Conservation (phyloP, 2,888 invertebrate species). For the Amphipoea lucens region DNA sequence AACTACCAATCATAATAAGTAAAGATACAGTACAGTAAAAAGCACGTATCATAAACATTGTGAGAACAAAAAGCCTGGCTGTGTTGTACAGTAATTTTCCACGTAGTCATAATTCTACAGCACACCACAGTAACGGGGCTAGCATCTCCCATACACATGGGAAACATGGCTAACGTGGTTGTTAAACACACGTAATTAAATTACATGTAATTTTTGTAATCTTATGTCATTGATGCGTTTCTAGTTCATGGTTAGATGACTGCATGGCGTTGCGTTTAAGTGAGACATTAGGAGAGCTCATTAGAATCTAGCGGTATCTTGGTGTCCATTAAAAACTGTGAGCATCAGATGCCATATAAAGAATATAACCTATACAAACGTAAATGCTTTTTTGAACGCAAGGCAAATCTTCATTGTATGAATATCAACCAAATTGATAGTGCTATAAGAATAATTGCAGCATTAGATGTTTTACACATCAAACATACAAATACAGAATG, state of each 20-base stretch:
- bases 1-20: constrained; percentile 47
- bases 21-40: constrained; percentile 55
- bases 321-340: constrained; percentile 15
- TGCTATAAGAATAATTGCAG: constrained; percentile 22
- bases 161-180: constrained; percentile 71
- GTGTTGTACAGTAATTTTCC: constrained; percentile 66
- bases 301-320: constrained; percentile 36
- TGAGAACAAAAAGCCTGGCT: constrained; percentile 65
- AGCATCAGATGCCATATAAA: constrained; percentile 19
- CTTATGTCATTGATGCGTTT: constrained; percentile 67
- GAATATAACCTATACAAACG: constrained; percentile 16
- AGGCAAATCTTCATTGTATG: not conserved
- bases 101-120: constrained; percentile 66
- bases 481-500: constrained; percentile 11
- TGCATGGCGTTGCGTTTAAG: constrained; percentile 42
- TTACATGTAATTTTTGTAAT: constrained; percentile 65
- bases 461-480: constrained; percentile 22
- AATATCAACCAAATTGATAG: constrained; percentile 21
- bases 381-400: not conserved
- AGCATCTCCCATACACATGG: constrained; percentile 82
- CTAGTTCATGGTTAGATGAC: constrained; percentile 62
- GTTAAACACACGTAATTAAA: constrained; percentile 64
- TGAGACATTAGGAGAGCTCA: constrained; percentile 48
- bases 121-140: constrained; percentile 80
- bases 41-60: constrained; percentile 60